Base-by-base conservation (phyloP, 2,797 vertebrate species). In the Peromyscus attwateri region DNA sequence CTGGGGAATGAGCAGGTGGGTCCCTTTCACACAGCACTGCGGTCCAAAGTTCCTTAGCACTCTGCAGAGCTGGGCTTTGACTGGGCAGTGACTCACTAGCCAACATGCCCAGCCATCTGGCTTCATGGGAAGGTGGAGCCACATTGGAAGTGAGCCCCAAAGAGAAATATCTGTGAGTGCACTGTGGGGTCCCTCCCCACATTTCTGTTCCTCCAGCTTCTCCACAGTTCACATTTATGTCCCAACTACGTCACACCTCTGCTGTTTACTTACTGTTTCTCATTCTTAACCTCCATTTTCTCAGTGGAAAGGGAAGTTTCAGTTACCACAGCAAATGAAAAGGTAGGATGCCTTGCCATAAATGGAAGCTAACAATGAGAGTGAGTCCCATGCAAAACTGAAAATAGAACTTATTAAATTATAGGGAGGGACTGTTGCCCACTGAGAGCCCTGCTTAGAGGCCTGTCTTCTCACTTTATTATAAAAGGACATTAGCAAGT, bases 381-480 rank as follows among this genome's bases (percentile, higher is more conserved):
- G 83, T 19, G 68, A 80, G 37, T 31, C 57, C 23, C 31, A 76
- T 37, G 46, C 27, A 57, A 37, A 37, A 4, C 19, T 37, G 49
- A 52, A 66, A 85, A 80, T 23, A 80, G 60, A 93, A 73, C 57
- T 62, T 29, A 91, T 89, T 89, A 84, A 89, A 87, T 68, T 96
- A 81, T 68, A 87, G 40, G 57, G 46, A n/a, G 52, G 12, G 40
- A 1, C 68, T 21, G 2, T 27, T 23, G 11, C 68, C 82, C 16
- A 31, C 70, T 13, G 46, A 83, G 92, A 92, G 68, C 43, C 60
- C 64, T 49, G 70, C 87, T 68, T 23, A 0, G 57, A 43, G 34
- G 23, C n/a, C 66, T 31, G 66, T 62, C 87, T 91, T 91, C 88
- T 97, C 94, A 83, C 68, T 89, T 95, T 71, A 89, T 89, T 73